Evolutionary conservation across 2,888 invertebrate genomes (phyloP), one percentile per base, ranked within the genome.

Genomic region (Cerastoderma edule): DNA sequence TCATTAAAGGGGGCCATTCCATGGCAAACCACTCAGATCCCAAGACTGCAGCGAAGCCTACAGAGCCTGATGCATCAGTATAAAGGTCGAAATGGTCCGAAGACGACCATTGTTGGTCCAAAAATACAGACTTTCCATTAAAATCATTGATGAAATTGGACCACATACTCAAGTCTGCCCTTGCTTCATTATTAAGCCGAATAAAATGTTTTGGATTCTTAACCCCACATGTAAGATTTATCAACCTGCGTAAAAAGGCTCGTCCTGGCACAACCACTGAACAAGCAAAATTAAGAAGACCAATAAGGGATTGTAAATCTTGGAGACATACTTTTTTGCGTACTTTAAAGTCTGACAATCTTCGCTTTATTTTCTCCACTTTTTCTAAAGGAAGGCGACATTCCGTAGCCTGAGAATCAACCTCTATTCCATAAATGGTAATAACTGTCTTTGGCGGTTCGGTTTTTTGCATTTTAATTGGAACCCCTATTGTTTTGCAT

Each of bases 91-190:
- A 46, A 33, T 35, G 16, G n/a, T 35, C 30, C n/a, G 48, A 48
- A 24, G 16, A 53, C 22, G 22, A 4, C 63, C 5, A 33, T 13
- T 27, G 13, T 35, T 67, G 39, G 27, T 32, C 50, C 33, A 75
- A 44, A 24, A 67, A 35, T 33, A 72, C 24, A 16, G 71, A 54
- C 6, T 24, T 50, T 2, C 75, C 71, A 72, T 75, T 75, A 32
- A 72, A n/a, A 28, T 3, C 0, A 19, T 64, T 27, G 2, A 67
- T 24, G 33, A 76, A 76, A 22, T 35, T 27, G 27, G 32, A 33
- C 75, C 67, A 75, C 22, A 44, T 57, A 24, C 44, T 16, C 10
- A 75, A 27, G 35, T 72, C 75, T 19, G 67, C 50, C 16, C 44
- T 10, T 44, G 44, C 16, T 13, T 10, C 44, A 13, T 44, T 44